A percentile compares a stretch with the other conserved stretches of the same genome.
Evolutionary conservation across 2,113 vertebrate species (phyloP).

Genomic region (Carassius auratus): DNA sequence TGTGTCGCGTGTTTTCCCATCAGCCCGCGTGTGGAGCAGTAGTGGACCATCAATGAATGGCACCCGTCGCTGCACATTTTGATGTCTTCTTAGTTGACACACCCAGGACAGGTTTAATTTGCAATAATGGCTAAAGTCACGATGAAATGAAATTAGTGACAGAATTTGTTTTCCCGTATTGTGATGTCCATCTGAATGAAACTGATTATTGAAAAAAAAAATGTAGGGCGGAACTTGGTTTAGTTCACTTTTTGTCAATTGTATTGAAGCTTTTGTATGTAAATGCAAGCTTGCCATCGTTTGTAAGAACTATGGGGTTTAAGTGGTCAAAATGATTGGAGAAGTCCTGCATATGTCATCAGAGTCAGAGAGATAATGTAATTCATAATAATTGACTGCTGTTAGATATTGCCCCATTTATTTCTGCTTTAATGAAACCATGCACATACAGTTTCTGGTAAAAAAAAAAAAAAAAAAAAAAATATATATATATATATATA

Average conservation of each 20-base stretch:
- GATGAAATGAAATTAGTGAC: not conserved
- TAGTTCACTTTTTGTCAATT: not conserved
- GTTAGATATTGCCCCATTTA: too few species aligned
- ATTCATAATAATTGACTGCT: too few species aligned
- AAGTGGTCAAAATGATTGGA: not conserved
- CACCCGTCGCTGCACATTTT: too few species aligned
- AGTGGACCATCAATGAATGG: too few species aligned
- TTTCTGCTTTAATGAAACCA: too few species aligned
- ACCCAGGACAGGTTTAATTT: not conserved
- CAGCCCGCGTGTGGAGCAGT: not conserved
- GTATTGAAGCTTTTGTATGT: not conserved
- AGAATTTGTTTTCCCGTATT: not conserved
- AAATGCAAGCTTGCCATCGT: not conserved
- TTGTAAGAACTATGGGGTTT: not conserved
- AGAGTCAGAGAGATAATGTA: not conserved
- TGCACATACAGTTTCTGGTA: too few species aligned
- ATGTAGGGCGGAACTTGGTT: too few species aligned
- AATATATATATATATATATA: too few species aligned
- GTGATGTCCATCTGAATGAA: not conserved
- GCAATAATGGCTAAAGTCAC: not conserved
- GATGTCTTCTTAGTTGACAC: too few species aligned
- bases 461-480: too few species aligned
- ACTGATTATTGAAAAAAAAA: not conserved
- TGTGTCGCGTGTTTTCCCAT: constrained; percentile 34
- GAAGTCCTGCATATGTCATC: not conserved